These are phyloP conservation scores for Halocaridina rubra DNA, from an alignment of 2,888 invertebrate species.

Conservation along the genomic window DNA sequence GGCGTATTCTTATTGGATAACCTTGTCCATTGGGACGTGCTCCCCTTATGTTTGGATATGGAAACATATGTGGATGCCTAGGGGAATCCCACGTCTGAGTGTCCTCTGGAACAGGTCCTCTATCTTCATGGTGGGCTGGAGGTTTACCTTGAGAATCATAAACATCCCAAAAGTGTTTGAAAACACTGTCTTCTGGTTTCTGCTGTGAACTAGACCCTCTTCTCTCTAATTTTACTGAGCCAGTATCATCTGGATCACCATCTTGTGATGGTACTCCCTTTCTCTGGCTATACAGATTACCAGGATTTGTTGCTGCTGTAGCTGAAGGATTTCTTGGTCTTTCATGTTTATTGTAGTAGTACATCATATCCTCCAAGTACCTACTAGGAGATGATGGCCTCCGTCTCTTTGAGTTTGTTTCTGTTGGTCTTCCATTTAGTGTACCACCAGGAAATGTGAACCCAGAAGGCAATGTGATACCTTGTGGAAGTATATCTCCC, in stretches of 20 bases:
- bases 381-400: background rate
- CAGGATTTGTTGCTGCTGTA: background rate
- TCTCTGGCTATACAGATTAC: constrained; percentile 26
- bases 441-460: constrained; percentile 2
- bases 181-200: background rate
- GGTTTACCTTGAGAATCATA: constrained; percentile 15
- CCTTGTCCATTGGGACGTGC: constrained; percentile 16
- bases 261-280: constrained; percentile 14
- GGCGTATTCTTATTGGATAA: constrained; percentile 37
- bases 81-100: background rate
- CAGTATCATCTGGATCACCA: no score
- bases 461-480: constrained; percentile 15
- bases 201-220: background rate
- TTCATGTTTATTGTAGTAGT: constrained; percentile 39
- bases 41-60: constrained; percentile 19
- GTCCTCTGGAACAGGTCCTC: constrained; percentile 46
- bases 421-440: background rate
- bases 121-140: constrained; percentile 41
- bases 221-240: no score
- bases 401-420: background rate
- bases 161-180: constrained; percentile 35
- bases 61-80: background rate
- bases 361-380: constrained; percentile 44
- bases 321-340: background rate
- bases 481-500: constrained; percentile 7